Conservation (phyloP, 1,140 invertebrate species). For the Drosophila kepulauana region DNA sequence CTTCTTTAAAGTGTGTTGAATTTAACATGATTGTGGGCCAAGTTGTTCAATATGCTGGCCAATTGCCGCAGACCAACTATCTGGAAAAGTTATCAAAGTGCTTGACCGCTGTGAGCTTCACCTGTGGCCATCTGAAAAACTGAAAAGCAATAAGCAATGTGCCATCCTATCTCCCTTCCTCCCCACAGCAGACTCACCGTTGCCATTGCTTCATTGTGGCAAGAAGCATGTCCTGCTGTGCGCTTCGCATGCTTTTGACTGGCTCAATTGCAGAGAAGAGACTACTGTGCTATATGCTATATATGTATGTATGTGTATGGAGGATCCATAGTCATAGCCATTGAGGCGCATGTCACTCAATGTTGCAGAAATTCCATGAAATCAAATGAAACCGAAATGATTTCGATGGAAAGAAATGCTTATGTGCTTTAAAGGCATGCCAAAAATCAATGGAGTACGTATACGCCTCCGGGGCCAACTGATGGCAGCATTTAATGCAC, state of each 20-base stretch:
- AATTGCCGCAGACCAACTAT: slow-evolving; percentile 34
- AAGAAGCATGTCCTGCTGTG: slow-evolving; percentile 21
- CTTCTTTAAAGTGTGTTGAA: slow-evolving; percentile 6
- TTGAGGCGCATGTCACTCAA: slow-evolving; percentile 45
- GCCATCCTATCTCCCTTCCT: background rate
- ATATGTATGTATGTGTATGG: background rate
- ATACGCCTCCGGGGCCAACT: slow-evolving; percentile 50
- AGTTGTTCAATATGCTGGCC: slow-evolving; percentile 28
- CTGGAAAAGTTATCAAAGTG: slow-evolving; percentile 49
- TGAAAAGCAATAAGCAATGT: slow-evolving; percentile 40
- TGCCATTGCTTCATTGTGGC: background rate
- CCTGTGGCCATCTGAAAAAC: slow-evolving; percentile 37
- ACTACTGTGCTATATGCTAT: background rate
- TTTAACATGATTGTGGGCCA: slow-evolving; percentile 17
- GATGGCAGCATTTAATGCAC: slow-evolving; percentile 68
- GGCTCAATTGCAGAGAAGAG: slow-evolving; percentile 14
- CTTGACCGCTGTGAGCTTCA: slow-evolving; percentile 44
- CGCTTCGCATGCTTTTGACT: slow-evolving; percentile 23
- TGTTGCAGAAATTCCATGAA: slow-evolving; percentile 43
- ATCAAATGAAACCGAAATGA: slow-evolving; percentile 45
- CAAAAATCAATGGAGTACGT: slow-evolving; percentile 67
- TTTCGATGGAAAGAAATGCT: slow-evolving; percentile 42
- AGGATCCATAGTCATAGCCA: slow-evolving; percentile 27
- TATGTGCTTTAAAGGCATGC: slow-evolving; percentile 73
- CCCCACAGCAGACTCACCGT: no score